phyloP scores from a whole-genome alignment of 2,113 vertebrate species.

The Pteronura brasiliensis region DNA sequence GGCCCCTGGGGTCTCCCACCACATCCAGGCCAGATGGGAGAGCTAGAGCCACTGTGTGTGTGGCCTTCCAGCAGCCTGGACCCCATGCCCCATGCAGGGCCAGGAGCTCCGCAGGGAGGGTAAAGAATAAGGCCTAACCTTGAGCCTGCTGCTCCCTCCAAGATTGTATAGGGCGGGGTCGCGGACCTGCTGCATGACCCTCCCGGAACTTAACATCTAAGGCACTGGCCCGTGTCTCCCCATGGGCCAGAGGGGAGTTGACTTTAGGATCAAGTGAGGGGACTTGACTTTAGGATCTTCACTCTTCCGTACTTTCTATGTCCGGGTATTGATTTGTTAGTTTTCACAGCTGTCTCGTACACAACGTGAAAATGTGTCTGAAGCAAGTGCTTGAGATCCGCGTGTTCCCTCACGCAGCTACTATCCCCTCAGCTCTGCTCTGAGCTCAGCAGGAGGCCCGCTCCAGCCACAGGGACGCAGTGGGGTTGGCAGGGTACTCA shows the following conservation, averaged over 20 bases:
- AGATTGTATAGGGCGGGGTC: accelerated
- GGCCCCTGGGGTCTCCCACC: neutral
- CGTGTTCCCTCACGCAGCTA: no score
- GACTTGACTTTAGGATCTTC: neutral
- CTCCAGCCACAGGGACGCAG: no score
- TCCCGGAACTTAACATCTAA: no score
- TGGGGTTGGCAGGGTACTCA: slow-evolving; percentile 81
- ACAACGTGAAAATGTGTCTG: neutral
- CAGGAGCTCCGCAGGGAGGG: neutral
- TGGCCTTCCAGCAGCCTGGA: neutral
- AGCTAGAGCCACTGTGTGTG: neutral
- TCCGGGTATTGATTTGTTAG: neutral
- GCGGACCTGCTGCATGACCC: neutral
- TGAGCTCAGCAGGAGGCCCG: neutral
- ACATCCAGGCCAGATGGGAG: neutral
- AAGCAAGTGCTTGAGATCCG: neutral
- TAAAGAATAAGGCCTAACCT: neutral
- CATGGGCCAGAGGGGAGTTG: accelerated
- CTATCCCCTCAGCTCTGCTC: neutral
- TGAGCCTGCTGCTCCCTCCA: neutral
- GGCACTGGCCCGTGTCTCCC: neutral
- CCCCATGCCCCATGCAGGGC: accelerated
- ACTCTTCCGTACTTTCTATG: neutral
- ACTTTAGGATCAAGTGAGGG: neutral
- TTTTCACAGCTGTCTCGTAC: neutral